Conservation (phyloP, 64 coral and sea anemone genomes). For the Pocillopora verrucosa region DNA sequence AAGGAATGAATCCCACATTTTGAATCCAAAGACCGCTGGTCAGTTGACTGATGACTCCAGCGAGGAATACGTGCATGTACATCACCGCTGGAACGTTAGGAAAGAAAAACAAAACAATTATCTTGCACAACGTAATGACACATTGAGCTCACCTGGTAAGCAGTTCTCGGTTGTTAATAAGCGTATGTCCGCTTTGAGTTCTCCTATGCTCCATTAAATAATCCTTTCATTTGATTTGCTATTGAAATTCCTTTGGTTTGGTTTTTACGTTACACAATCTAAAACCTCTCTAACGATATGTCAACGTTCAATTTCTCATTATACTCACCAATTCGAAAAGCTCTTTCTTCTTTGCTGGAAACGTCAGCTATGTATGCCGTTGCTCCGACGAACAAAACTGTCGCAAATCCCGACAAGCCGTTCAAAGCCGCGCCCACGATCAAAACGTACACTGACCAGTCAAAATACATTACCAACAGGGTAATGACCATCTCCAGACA, state of each 20-base stretch:
- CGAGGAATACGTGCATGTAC: slow-evolving; percentile 67
- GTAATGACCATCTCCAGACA: slow-evolving; percentile 55
- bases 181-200: no score
- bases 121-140: no score
- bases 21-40: slow-evolving; percentile 86
- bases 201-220: no score
- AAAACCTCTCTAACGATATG: no score
- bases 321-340: slow-evolving; percentile 72
- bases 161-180: no score
- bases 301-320: background rate
- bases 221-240: no score
- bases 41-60: slow-evolving; percentile 78
- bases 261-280: no score
- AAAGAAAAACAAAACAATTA: background rate
- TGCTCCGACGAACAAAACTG: slow-evolving; percentile 52
- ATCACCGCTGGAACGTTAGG: slow-evolving; percentile 46
- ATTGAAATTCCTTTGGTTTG: no score
- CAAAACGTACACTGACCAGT: slow-evolving; percentile 62
- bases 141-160: no score
- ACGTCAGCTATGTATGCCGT: slow-evolving; percentile 82
- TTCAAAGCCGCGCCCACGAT: slow-evolving; percentile 61
- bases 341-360: slow-evolving; percentile 33
- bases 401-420: slow-evolving; percentile 62
- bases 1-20: slow-evolving; percentile 64
- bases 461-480: slow-evolving; percentile 62